These are phyloP conservation scores for Steinernema carpocapsae DNA, from an alignment of 2,888 invertebrate species.

Conservation along the genomic window DNA sequence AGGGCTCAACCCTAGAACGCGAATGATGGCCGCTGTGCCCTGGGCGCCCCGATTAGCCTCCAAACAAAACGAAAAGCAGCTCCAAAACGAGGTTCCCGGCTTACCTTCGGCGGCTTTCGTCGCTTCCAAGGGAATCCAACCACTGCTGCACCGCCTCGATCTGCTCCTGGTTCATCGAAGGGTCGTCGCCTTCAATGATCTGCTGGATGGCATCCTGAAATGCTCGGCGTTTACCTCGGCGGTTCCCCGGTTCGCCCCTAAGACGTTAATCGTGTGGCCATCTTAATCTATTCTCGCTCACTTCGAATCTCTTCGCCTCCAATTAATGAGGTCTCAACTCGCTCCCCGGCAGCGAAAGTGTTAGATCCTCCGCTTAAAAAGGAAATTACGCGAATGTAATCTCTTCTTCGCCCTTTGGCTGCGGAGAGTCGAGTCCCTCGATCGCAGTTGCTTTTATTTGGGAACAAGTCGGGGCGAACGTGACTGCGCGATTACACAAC, in stretches of 20 bases:
- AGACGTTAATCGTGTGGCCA: background rate
- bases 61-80: slow-evolving; percentile 15
- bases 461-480: slow-evolving; percentile 22
- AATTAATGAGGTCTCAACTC: slow-evolving; percentile 30
- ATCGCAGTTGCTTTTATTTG: slow-evolving; percentile 8
- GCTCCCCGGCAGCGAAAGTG: slow-evolving; percentile 3
- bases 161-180: slow-evolving; percentile 56
- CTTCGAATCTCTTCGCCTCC: slow-evolving; percentile 20
- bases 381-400: slow-evolving; percentile 35
- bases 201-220: slow-evolving; percentile 63
- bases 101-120: slow-evolving; percentile 54
- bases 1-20: slow-evolving; percentile 27
- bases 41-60: background rate
- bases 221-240: background rate
- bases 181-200: slow-evolving; percentile 60
- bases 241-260: background rate
- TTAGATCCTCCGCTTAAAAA: slow-evolving; percentile 13
- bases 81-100: background rate
- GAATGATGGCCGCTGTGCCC: slow-evolving; percentile 8
- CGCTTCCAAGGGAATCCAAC: slow-evolving; percentile 58
- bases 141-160: slow-evolving; percentile 65
- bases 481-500: slow-evolving; percentile 4
- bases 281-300: slow-evolving; percentile 19
- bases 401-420: background rate
- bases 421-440: background rate